Evolutionary conservation across 2,113 vertebrate genomes (phyloP).

Genomic region (Dendrocopos noguchii): DNA sequence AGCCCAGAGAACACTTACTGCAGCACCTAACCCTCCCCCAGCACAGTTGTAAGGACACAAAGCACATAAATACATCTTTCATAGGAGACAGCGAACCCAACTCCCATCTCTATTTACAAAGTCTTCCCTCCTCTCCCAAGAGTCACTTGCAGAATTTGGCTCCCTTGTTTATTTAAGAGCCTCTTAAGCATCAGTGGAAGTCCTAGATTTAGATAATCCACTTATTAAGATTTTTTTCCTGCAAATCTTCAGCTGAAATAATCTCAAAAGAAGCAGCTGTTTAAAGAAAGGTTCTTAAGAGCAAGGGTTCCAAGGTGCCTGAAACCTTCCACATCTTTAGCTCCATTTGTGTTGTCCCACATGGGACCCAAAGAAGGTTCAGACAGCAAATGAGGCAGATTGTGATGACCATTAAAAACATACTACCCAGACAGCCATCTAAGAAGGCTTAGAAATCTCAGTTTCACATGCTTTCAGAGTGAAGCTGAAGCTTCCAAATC

Average conservation of each 20-base stretch:
- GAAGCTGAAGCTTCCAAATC: neutral
- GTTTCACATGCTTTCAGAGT: neutral
- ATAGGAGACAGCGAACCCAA: neutral
- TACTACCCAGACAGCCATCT: neutral
- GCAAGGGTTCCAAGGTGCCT: neutral
- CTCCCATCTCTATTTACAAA: neutral
- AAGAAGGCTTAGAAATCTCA: neutral
- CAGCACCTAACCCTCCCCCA: neutral
- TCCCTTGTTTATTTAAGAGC: neutral
- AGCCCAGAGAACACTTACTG: neutral
- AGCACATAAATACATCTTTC: neutral
- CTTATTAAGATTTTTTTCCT: neutral
- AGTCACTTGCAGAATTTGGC: neutral
- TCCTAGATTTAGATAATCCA: neutral
- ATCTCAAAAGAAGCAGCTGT: neutral
- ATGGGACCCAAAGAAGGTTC: neutral
- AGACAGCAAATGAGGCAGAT: neutral
- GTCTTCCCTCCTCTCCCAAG: neutral
- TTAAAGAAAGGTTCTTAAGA: neutral
- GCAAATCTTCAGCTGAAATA: neutral
- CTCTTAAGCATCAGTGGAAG: neutral
- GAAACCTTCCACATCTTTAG: neutral
- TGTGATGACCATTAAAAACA: neutral
- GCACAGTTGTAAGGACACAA: neutral
- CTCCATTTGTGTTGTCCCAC: neutral